Evolutionary conservation across 2,888 invertebrate species (phyloP).

Genomic region (Oxyscelio sp.): DNA sequence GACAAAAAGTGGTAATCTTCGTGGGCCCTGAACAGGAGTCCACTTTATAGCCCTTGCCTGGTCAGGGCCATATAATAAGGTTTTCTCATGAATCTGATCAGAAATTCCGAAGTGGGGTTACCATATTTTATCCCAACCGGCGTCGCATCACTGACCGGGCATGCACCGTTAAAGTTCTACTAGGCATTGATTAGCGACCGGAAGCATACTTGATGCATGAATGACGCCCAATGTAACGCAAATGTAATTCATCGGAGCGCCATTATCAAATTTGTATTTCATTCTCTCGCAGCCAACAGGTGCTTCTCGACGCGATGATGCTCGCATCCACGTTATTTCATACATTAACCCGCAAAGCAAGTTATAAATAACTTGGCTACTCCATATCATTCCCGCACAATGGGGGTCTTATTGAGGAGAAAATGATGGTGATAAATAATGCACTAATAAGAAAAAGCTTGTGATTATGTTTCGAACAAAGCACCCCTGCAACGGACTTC

Average conservation of each 20-base stretch:
- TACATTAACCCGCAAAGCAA: constrained; percentile 36
- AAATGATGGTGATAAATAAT: constrained; percentile 82
- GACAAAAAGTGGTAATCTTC: no score
- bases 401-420: constrained; percentile 80
- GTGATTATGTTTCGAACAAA: constrained; percentile 32
- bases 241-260: constrained; percentile 13
- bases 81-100: no score
- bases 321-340: constrained; percentile 30
- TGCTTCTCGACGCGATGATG: constrained; percentile 39
- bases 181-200: constrained; percentile 8
- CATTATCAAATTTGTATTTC: constrained; percentile 60
- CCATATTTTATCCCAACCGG: no score
- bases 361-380: constrained; percentile 81
- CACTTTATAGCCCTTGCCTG: no score
- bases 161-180: no score
- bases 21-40: no score
- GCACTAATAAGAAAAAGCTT: constrained; percentile 76
- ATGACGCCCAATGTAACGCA: constrained; percentile 10
- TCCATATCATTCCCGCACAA: constrained; percentile 78
- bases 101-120: no score
- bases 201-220: not conserved
- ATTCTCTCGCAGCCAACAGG: constrained; percentile 57
- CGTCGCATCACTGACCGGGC: no score
- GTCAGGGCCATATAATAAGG: no score
- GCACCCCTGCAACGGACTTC: constrained; percentile 11